Conservation (phyloP, 37 sponge, comb jelly and placozoan genomes). For the Ianthella basta region DNA sequence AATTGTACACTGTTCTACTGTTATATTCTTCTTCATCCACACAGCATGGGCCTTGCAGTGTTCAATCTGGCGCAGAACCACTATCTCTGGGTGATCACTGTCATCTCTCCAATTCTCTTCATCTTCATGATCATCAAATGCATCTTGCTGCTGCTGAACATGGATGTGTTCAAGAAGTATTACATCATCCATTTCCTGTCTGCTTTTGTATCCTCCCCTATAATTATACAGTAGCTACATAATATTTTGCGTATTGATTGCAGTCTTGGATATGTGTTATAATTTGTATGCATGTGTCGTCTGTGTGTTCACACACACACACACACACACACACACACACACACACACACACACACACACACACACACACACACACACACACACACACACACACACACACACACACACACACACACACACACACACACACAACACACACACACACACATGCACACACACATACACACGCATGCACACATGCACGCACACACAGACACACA, state of each 20-base stretch:
- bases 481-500: neutral
- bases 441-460: neutral
- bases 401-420: neutral
- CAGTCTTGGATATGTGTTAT: neutral
- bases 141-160: too few species aligned
- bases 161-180: conserved; percentile 17
- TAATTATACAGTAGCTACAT: too few species aligned
- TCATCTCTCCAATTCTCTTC: neutral
- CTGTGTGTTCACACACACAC: neutral
- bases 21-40: too few species aligned
- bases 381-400: conserved; percentile 19
- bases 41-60: too few species aligned
- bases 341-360: conserved; percentile 43
- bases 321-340: conserved; percentile 28
- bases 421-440: neutral
- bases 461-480: neutral
- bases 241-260: neutral
- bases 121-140: too few species aligned
- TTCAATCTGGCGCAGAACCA: too few species aligned
- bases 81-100: too few species aligned
- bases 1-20: too few species aligned
- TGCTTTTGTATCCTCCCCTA: neutral
- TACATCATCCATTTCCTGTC: neutral
- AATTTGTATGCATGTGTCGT: too few species aligned
- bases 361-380: conserved; percentile 34